phyloP scores from a whole-genome alignment of 2,888 invertebrate species.

The Allygus modestus region DNA sequence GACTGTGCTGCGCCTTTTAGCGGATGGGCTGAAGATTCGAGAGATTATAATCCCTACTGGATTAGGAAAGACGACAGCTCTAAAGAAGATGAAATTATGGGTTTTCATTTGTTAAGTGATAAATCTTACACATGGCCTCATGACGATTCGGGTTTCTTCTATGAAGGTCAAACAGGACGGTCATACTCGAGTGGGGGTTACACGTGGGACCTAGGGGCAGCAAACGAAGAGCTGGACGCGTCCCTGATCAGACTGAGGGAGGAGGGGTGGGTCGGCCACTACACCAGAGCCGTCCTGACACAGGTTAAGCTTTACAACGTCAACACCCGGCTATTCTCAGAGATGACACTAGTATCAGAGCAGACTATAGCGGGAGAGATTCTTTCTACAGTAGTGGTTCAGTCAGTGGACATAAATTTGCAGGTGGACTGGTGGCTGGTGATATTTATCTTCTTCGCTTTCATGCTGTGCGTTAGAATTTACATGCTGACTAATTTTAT shows the following conservation, averaged over 20 bases:
- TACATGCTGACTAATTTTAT: neutral
- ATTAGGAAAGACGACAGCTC: neutral
- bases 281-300: neutral
- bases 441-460: neutral
- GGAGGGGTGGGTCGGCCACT: too few relatives aligned
- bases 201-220: neutral
- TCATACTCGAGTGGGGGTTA: too few relatives aligned
- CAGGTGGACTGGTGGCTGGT: neutral
- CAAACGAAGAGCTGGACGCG: neutral
- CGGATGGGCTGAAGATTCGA: neutral
- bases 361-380: neutral
- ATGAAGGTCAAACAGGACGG: neutral
- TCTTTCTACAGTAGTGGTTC: neutral
- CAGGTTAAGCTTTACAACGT: neutral
- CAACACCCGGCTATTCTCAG: too few relatives aligned
- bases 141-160: neutral
- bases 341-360: neutral
- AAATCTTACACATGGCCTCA: neutral
- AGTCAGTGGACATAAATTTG: neutral
- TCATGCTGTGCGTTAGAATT: too few relatives aligned
- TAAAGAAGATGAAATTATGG: neutral
- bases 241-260: too few relatives aligned
- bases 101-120: neutral
- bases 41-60: too few relatives aligned
- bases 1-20: neutral